Evolutionary conservation across 2,797 vertebrate genomes (phyloP).

Genomic region (Falco naumanni): DNA sequence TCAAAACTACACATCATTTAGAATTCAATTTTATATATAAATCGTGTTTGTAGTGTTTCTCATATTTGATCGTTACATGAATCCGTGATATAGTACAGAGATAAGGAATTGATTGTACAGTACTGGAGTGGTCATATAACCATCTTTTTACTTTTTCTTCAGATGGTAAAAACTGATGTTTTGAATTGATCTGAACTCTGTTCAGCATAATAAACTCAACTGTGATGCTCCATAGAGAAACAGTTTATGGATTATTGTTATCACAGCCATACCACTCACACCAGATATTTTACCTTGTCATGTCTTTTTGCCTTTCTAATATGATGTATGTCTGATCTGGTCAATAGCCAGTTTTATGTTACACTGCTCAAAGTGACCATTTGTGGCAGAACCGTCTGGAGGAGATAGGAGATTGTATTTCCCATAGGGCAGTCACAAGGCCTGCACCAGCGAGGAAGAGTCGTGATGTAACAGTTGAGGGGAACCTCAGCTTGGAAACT

Average conservation of each 20-base stretch:
- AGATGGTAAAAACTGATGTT: neutral
- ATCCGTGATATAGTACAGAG: neutral
- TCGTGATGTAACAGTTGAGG: neutral
- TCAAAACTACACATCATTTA: neutral
- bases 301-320: neutral
- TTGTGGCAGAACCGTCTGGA: neutral
- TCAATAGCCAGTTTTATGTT: neutral
- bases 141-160: neutral
- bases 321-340: neutral
- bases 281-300: neutral
- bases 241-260: neutral
- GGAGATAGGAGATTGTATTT: neutral
- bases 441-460: neutral
- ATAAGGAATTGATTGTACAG: neutral
- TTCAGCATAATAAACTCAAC: neutral
- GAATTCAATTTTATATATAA: neutral
- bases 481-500: neutral
- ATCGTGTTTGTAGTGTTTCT: neutral
- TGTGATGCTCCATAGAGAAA: neutral
- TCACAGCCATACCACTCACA: neutral
- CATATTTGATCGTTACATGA: neutral
- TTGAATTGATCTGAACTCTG: neutral
- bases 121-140: neutral
- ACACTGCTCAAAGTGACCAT: neutral
- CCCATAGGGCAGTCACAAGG: rapidly evolving